Percentiles rank a stretch among this genome's conserved stretches.
Evolutionary conservation across 1,140 invertebrate genomes (phyloP).

Genomic region (Papilio xuthus): DNA sequence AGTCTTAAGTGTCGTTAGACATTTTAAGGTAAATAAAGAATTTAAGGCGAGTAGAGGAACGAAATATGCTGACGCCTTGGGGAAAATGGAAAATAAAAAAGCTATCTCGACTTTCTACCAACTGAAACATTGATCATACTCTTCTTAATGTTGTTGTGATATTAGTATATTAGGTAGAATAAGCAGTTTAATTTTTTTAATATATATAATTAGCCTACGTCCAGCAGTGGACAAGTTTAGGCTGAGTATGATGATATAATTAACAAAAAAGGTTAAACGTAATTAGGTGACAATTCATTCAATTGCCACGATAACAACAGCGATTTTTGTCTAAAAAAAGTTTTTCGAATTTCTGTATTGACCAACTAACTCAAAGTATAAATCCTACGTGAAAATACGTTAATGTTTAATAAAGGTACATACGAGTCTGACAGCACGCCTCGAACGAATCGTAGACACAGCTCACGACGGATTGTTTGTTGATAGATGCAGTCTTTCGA

Average conservation of each 20-base stretch:
- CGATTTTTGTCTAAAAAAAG: too few relatives aligned
- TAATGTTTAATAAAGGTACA: constrained; percentile 1
- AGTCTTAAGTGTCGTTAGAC: constrained; percentile 25
- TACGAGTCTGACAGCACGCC: too few relatives aligned
- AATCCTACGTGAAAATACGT: not conserved
- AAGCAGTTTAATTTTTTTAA: not conserved
- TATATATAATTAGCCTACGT: not conserved
- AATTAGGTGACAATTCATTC: too few relatives aligned
- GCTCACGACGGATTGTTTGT: too few relatives aligned
- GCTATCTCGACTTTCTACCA: not conserved
- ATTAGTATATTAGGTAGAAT: not conserved
- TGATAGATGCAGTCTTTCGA: too few relatives aligned
- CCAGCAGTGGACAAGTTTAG: too few relatives aligned
- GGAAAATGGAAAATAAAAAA: constrained; percentile 13
- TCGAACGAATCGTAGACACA: too few relatives aligned
- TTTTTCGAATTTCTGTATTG: too few relatives aligned
- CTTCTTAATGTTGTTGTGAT: not conserved
- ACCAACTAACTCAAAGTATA: not conserved
- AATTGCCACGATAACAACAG: too few relatives aligned
- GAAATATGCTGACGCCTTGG: not conserved
- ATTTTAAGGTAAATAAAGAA: constrained; percentile 29
- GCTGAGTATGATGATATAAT: too few relatives aligned
- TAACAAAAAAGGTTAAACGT: too few relatives aligned
- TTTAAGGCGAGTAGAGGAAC: constrained; percentile 16
- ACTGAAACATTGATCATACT: not conserved